Conservation (phyloP, 1,140 invertebrate species). For the Lordiphosa collinella region DNA sequence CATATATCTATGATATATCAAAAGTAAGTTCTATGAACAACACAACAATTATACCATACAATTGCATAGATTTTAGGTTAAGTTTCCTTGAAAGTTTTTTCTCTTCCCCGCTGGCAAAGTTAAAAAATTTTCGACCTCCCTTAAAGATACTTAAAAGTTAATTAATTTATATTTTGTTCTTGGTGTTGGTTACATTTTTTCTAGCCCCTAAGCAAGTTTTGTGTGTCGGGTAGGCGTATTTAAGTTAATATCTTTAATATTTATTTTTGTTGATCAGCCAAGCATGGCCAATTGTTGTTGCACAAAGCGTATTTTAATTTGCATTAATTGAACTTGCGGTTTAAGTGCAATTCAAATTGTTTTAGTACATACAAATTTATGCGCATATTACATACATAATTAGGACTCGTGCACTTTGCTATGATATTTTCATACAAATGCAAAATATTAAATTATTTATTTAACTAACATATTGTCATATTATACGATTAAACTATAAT, state of each 20-base stretch:
- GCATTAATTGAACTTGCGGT: constrained; percentile 48
- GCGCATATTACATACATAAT: constrained; percentile 43
- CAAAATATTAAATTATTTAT: constrained; percentile 73
- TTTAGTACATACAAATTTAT: constrained; percentile 28
- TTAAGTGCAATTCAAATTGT: constrained; percentile 51
- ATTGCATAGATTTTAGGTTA: constrained; percentile 41
- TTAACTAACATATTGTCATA: constrained; percentile 74
- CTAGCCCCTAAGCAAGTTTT: constrained; percentile 13
- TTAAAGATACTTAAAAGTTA: constrained; percentile 7
- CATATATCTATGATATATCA: constrained; percentile 98
- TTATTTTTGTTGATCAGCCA: constrained; percentile 26
- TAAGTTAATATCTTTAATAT: constrained; percentile 37
- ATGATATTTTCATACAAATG: constrained; percentile 43
- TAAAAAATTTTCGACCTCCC: constrained; percentile 63
- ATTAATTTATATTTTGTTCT: constrained; percentile 26
- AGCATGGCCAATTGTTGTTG: constrained; percentile 7
- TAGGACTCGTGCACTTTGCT: constrained; percentile 18
- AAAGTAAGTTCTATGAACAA: constrained; percentile 96
- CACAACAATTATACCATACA: constrained; percentile 65
- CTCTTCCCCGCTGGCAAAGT: constrained; percentile 45
- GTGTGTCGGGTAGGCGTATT: constrained; percentile 40
- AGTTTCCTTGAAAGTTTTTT: constrained; percentile 67
- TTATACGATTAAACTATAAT: constrained; percentile 50
- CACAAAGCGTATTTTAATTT: constrained; percentile 38
- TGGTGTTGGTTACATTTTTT: constrained; percentile 41